Percentiles rank a stretch among this genome's conserved stretches.
Evolutionary conservation across 2,113 vertebrate genomes (phyloP).

Genomic region (Eclectus roratus): DNA sequence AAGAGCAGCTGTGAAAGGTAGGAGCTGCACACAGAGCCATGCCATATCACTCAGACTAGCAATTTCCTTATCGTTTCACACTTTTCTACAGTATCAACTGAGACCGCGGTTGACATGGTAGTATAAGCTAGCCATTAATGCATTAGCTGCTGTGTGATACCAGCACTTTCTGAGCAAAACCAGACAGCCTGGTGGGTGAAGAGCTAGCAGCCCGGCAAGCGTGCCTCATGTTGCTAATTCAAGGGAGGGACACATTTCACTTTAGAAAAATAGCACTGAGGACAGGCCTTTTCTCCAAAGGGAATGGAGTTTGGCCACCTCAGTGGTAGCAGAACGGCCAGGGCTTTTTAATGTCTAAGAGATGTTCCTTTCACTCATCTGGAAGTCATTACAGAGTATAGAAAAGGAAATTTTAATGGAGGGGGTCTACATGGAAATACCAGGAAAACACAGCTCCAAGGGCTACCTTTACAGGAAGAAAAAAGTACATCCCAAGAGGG

Average conservation of each 20-base stretch:
- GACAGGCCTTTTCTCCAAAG: background rate
- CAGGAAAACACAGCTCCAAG: background rate
- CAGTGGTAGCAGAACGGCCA: background rate
- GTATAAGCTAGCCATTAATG: background rate
- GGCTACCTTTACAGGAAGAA: background rate
- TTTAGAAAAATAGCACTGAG: background rate
- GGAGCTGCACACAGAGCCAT: background rate
- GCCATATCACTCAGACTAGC: background rate
- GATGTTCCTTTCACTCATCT: background rate
- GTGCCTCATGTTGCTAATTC: background rate
- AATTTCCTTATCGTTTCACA: constrained; percentile 18
- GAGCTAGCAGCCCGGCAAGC: background rate
- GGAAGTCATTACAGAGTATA: background rate
- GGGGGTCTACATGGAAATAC: background rate
- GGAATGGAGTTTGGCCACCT: rapidly evolving
- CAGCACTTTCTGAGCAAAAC: rapidly evolving
- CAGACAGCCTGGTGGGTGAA: rapidly evolving
- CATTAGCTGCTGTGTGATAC: background rate
- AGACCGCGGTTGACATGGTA: background rate
- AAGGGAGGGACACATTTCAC: background rate
- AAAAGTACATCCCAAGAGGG: background rate
- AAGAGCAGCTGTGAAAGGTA: constrained; percentile 9
- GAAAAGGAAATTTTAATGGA: background rate
- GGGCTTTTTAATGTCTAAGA: background rate
- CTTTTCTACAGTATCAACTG: background rate